These are phyloP conservation scores for Xylota sylvarum DNA, from an alignment of 2,888 invertebrate species.

Conservation along the genomic window DNA sequence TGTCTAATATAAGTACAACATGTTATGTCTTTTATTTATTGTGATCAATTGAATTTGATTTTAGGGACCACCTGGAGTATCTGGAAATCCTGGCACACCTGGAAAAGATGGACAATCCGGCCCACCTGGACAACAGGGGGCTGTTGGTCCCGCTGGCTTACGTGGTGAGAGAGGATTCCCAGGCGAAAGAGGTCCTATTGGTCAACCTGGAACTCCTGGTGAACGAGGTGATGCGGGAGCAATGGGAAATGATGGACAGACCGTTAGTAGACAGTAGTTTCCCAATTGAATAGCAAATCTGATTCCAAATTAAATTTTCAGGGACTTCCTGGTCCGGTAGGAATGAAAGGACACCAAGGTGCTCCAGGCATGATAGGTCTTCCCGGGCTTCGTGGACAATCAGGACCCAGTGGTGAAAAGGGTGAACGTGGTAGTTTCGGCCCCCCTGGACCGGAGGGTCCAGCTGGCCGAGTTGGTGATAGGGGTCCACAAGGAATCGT, in stretches of 20 bases:
- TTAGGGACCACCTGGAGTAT: slow-evolving; percentile 90
- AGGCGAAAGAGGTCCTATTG: slow-evolving; percentile 90
- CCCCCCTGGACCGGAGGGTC: slow-evolving; percentile 91
- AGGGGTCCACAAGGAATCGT: slow-evolving; percentile 91
- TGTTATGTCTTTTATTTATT: not conserved
- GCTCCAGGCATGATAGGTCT: slow-evolving; percentile 92
- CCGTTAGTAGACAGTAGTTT: slow-evolving; percentile 85
- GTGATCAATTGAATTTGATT: not conserved
- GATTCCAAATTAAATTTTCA: slow-evolving; percentile 51
- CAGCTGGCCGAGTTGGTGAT: slow-evolving; percentile 89
- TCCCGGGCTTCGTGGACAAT: slow-evolving; percentile 89
- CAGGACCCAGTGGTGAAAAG: slow-evolving; percentile 88
- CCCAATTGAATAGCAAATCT: not conserved
- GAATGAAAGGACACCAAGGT: slow-evolving; percentile 92
- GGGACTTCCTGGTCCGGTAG: slow-evolving; percentile 88
- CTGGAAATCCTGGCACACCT: slow-evolving; percentile 90
- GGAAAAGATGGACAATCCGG: slow-evolving; percentile 94
- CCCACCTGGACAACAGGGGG: slow-evolving; percentile 88
- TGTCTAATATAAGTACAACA: not conserved
- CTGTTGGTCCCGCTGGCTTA: slow-evolving; percentile 87
- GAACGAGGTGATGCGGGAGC: slow-evolving; percentile 86
- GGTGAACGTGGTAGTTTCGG: slow-evolving; percentile 89
- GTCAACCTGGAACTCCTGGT: slow-evolving; percentile 86
- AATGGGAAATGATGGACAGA: slow-evolving; percentile 86
- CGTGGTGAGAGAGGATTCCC: slow-evolving; percentile 90